Conservation (phyloP, 2,797 vertebrate species). For the Leuciscus waleckii region DNA sequence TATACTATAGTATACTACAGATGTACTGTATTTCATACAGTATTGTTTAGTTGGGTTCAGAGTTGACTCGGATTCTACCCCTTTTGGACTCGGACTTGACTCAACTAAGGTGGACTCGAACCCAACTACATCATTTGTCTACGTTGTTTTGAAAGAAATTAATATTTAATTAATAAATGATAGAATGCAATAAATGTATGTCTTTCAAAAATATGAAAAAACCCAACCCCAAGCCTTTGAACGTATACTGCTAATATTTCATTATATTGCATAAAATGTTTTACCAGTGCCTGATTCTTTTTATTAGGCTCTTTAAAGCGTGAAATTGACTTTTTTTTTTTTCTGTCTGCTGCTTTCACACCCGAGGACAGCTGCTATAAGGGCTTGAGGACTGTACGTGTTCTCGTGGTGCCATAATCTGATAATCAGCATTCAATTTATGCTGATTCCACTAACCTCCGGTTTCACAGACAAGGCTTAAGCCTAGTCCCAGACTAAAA, state of each 20-base stretch:
- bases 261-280: not conserved
- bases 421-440: slow-evolving; percentile 14
- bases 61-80: too few relatives aligned
- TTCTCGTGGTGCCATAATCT: not conserved
- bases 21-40: too few relatives aligned
- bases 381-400: not conserved
- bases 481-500: too few relatives aligned
- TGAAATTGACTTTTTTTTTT: not conserved
- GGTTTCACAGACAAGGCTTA: too few relatives aligned
- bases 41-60: too few relatives aligned
- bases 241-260: slow-evolving; percentile 5
- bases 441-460: not conserved
- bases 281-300: not conserved
- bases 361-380: not conserved
- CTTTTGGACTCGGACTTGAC: too few relatives aligned
- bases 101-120: too few relatives aligned
- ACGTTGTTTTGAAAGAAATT: too few relatives aligned
- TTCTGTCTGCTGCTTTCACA: not conserved
- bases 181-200: too few relatives aligned
- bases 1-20: too few relatives aligned
- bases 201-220: not conserved
- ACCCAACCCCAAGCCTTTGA: not conserved
- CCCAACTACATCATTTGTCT: too few relatives aligned
- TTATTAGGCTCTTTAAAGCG: slow-evolving; percentile 29
- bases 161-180: too few relatives aligned